Evolutionary conservation across 1,140 invertebrate species (phyloP).

Genomic region (Lepidurus apus): DNA sequence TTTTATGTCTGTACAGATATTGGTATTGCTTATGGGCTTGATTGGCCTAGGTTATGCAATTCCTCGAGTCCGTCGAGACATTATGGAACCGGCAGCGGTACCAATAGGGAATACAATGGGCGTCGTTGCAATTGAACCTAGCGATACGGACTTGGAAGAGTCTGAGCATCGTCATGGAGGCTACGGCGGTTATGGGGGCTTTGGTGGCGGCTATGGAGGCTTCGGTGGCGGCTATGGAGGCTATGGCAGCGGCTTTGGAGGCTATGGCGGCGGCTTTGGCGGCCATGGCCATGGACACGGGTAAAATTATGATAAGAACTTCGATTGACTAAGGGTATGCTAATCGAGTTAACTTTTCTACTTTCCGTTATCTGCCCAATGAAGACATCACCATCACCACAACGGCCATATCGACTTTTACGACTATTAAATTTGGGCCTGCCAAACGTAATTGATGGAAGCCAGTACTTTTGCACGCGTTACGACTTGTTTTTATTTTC

Average conservation of each 20-base stretch:
- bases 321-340: neutral
- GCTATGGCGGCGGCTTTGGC: neutral
- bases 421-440: neutral
- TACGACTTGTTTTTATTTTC: neutral
- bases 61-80: neutral
- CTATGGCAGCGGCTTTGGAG: neutral
- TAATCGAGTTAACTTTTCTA: neutral
- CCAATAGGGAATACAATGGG: neutral
- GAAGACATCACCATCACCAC: neutral
- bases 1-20: neutral
- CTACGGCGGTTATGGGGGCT: neutral
- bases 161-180: neutral
- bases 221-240: no score
- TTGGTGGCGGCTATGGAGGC: no score
- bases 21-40: neutral
- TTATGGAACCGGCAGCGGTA: neutral
- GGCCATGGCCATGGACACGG: neutral
- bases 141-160: neutral
- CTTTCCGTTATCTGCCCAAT: neutral
- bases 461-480: neutral
- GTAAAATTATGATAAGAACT: neutral
- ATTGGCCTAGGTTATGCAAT: neutral
- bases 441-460: neutral
- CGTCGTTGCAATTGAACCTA: neutral
- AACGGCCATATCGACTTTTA: no score